These are phyloP conservation scores for Dynastes hyllus DNA, from an alignment of 2,888 invertebrate species.

Conservation along the genomic window DNA sequence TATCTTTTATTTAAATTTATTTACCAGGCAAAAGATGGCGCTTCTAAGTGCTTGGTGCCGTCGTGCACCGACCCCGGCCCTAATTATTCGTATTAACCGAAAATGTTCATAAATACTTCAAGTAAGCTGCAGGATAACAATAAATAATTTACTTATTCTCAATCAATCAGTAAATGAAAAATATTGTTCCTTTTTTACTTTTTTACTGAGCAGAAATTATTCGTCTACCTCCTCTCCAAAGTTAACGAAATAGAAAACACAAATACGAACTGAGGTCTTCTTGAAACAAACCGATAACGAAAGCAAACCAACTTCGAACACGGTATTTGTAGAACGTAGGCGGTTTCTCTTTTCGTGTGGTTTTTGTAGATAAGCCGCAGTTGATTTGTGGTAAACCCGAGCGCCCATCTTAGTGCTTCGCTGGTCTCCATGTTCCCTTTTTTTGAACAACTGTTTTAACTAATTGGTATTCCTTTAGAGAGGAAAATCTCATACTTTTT, in stretches of 20 bases:
- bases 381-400: constrained; percentile 33
- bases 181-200: not conserved
- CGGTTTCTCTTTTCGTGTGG: constrained; percentile 37
- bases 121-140: not conserved
- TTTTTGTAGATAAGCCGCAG: constrained; percentile 40
- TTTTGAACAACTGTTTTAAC: not conserved
- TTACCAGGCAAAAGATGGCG: too few species aligned
- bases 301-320: constrained; percentile 11
- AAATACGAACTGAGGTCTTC: not conserved
- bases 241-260: constrained; percentile 18
- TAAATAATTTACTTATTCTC: too few species aligned
- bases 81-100: too few species aligned
- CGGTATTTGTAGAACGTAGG: constrained; percentile 32
- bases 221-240: not conserved
- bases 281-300: constrained; percentile 25
- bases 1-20: too few species aligned
- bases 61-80: too few species aligned
- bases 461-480: constrained; percentile 21
- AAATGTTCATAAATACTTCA: not conserved
- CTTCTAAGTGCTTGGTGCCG: too few species aligned
- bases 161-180: not conserved
- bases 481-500: not conserved
- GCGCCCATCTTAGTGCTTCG: not conserved
- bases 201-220: not conserved
- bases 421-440: constrained; percentile 7